Conservation (phyloP, 2,888 invertebrate species). For the Hypena proboscidalis region DNA sequence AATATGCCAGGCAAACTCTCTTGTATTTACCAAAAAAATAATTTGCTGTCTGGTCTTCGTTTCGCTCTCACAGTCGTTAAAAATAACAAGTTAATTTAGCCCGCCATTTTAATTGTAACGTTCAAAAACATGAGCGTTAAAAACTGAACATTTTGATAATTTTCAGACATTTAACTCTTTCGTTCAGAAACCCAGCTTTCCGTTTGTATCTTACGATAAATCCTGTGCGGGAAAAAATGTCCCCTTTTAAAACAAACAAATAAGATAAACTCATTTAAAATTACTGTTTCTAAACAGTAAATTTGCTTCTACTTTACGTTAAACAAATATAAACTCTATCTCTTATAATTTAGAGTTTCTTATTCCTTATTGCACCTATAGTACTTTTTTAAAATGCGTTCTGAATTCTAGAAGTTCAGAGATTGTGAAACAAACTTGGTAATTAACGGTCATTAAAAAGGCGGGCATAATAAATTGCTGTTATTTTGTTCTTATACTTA, state of each 20-base stretch:
- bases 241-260: slow-evolving; percentile 20
- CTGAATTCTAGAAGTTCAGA: slow-evolving; percentile 23
- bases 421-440: slow-evolving; percentile 15
- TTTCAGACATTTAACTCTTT: background rate
- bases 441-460: slow-evolving; percentile 22
- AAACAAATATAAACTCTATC: slow-evolving; percentile 6
- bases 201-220: slow-evolving; percentile 1
- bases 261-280: slow-evolving; percentile 6
- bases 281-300: slow-evolving; percentile 2
- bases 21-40: too few species aligned
- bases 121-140: too few species aligned
- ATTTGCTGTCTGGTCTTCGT: too few species aligned
- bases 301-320: slow-evolving; percentile 1
- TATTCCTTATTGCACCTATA: background rate
- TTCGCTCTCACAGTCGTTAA: background rate
- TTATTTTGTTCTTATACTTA: slow-evolving; percentile 2
- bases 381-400: slow-evolving; percentile 17
- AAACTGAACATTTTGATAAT: too few species aligned
- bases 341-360: background rate
- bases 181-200: background rate
- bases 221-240: slow-evolving; percentile 4
- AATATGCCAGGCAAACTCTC: too few species aligned
- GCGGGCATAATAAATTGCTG: slow-evolving; percentile 9
- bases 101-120: background rate
- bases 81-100: background rate